Percentiles rank a stretch among this genome's conserved stretches.
Conservation (phyloP, 2,113 vertebrate genomes). For the Oceanites oceanicus region DNA sequence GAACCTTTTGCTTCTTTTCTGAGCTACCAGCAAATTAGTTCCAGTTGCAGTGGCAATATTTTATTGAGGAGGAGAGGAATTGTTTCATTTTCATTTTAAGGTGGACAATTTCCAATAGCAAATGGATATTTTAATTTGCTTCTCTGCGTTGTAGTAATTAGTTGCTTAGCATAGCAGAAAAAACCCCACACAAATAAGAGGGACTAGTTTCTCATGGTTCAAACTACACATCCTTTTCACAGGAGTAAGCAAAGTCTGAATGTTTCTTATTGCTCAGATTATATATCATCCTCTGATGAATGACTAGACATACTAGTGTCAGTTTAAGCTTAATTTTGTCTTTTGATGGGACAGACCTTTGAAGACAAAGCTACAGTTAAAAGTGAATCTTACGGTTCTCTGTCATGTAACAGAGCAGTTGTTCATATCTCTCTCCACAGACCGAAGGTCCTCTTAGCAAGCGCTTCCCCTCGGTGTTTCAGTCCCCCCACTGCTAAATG, state of each 20-base stretch:
- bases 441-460: not conserved
- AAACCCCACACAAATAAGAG: not conserved
- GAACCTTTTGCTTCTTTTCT: not conserved
- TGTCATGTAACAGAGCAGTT: not conserved
- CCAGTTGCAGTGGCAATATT: slow-evolving; percentile 27
- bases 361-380: not conserved
- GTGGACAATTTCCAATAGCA: not conserved
- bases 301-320: not conserved
- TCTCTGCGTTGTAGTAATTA: not conserved
- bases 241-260: not conserved
- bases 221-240: not conserved
- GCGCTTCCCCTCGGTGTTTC: not conserved
- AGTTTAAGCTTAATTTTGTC: not conserved
- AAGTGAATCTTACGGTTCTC: not conserved
- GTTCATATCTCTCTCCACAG: not conserved
- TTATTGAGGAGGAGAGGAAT: not conserved
- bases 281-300: not conserved
- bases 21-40: slow-evolving; percentile 39
- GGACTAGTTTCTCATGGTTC: not conserved
- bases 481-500: not conserved
- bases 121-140: slow-evolving; percentile 29
- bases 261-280: not conserved
- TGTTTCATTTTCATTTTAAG: slow-evolving; percentile 36
- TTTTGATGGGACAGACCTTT: not conserved
- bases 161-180: not conserved